Conservation (phyloP, 2,888 invertebrate species). For the Lampropteryx suffumata region DNA sequence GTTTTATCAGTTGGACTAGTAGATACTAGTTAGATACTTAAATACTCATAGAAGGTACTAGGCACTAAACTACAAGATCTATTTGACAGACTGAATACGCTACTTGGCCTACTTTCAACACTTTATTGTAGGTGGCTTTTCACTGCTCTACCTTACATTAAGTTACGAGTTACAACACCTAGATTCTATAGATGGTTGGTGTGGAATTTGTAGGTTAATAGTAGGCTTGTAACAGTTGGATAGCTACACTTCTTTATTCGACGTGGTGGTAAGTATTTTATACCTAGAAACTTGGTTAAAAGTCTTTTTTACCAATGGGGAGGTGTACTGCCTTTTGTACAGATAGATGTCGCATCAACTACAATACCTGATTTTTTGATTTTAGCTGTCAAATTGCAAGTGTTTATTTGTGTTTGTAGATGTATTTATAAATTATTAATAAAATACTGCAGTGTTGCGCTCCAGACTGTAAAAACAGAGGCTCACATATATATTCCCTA, state of each 20-base stretch:
- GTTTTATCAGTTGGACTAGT: too few relatives aligned
- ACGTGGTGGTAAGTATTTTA: not conserved
- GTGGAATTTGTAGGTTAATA: constrained; percentile 22
- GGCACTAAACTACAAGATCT: constrained; percentile 11
- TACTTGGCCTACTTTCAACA: constrained; percentile 20
- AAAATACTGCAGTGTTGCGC: too few relatives aligned
- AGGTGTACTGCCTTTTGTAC: too few relatives aligned
- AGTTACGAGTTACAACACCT: constrained; percentile 18
- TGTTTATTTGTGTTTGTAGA: too few relatives aligned
- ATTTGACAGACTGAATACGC: constrained; percentile 14
- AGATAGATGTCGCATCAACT: too few relatives aligned
- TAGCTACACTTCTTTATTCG: constrained; percentile 21
- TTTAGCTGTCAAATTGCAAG: too few relatives aligned
- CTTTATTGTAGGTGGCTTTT: constrained; percentile 9
- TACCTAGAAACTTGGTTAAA: too few relatives aligned
- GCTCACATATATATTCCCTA: too few relatives aligned
- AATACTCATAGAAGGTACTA: not conserved
- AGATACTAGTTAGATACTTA: not conserved
- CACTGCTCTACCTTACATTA: constrained; percentile 1
- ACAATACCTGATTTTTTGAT: too few relatives aligned
- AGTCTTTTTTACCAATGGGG: too few relatives aligned
- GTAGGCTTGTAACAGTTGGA: constrained; percentile 14
- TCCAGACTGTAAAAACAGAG: too few relatives aligned
- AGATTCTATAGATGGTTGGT: constrained; percentile 24
- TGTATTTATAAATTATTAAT: too few relatives aligned